Conservation (phyloP, 2,888 invertebrate genomes). For the Mactromeris polynyma region DNA sequence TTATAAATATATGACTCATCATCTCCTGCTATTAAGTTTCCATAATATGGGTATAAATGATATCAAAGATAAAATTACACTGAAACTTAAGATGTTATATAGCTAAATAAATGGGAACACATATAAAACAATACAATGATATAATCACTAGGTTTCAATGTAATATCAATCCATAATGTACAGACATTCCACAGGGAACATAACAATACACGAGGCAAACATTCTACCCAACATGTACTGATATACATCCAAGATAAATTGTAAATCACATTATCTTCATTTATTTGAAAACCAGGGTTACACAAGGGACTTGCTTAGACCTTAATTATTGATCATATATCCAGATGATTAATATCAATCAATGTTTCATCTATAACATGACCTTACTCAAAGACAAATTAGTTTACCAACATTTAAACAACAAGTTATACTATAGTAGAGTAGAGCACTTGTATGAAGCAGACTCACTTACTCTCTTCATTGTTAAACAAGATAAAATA, state of each 20-base stretch:
- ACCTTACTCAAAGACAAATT: neutral
- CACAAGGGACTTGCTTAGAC: neutral
- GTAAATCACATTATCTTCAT: neutral
- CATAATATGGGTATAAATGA: neutral
- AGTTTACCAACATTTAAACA: neutral
- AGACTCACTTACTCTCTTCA: too few relatives aligned
- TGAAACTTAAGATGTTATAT: neutral
- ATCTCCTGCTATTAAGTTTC: neutral
- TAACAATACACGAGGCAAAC: neutral
- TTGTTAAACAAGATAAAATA: too few relatives aligned
- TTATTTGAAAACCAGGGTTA: neutral
- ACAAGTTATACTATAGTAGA: too few relatives aligned
- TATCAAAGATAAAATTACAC: neutral
- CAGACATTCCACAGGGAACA: constrained; percentile 9
- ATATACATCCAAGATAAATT: neutral
- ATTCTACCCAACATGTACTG: neutral
- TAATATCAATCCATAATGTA: constrained; percentile 1
- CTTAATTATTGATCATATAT: constrained; percentile 12
- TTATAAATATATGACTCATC: neutral
- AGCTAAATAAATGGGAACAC: neutral
- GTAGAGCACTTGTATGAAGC: too few relatives aligned
- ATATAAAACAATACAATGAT: neutral
- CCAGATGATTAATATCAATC: neutral
- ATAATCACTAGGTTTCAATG: neutral
- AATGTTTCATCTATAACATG: neutral